Conservation (phyloP, 2,113 vertebrate species). For the Echinops telfairi region DNA sequence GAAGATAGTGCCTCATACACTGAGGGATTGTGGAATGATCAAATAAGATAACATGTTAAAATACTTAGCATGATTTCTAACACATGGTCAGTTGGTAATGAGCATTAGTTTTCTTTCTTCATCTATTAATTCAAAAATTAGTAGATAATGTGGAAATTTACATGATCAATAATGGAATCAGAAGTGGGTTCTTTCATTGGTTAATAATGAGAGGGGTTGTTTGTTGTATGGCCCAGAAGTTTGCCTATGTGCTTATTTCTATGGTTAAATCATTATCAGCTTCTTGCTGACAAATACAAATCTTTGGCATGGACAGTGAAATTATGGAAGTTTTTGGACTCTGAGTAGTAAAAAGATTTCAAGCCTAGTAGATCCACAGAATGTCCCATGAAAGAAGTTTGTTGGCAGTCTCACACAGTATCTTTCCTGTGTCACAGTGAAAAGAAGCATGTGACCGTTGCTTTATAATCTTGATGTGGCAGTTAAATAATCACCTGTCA, state of each 20-base stretch:
- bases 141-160: not conserved
- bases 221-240: not conserved
- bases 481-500: too few species aligned
- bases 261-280: not conserved
- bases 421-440: not conserved
- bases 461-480: not conserved
- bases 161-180: slow-evolving; percentile 25
- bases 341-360: not conserved
- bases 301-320: not conserved
- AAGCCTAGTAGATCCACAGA: not conserved
- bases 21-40: not conserved
- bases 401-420: not conserved
- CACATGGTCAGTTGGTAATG: not conserved
- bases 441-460: not conserved
- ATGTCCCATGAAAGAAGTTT: not conserved
- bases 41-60: not conserved
- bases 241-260: not conserved
- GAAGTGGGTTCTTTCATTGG: not conserved
- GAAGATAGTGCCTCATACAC: not conserved
- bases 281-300: not conserved
- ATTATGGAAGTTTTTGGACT: not conserved
- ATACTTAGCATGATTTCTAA: slow-evolving; percentile 19
- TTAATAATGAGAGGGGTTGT: slow-evolving; percentile 16
- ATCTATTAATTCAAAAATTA: not conserved
- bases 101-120: not conserved